phyloP scores from a whole-genome alignment of 1,140 invertebrate genomes.

The Dendrolimus punctatus region DNA sequence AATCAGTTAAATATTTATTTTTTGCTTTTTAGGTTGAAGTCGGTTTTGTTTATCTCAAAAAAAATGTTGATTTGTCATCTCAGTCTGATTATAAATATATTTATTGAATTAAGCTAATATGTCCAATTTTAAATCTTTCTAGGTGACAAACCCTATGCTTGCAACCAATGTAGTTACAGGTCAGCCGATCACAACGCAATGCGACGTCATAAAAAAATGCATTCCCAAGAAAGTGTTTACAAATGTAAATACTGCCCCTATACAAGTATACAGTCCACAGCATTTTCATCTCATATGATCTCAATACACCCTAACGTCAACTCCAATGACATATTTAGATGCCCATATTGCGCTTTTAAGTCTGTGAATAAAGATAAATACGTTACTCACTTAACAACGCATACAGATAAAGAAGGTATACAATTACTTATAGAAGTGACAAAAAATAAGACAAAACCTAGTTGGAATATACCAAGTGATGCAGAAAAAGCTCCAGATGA shows the following conservation, averaged over 20 bases:
- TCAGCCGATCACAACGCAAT: slow-evolving; percentile 88
- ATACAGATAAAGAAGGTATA: slow-evolving; percentile 53
- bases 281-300: slow-evolving; percentile 76
- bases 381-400: slow-evolving; percentile 52
- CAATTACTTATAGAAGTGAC: slow-evolving; percentile 46
- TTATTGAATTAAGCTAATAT: neutral
- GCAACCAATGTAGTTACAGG: slow-evolving; percentile 82
- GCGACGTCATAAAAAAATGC: slow-evolving; percentile 83
- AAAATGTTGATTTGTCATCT: too few relatives aligned
- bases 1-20: too few relatives aligned
- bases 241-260: slow-evolving; percentile 81
- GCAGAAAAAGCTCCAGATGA: slow-evolving; percentile 25
- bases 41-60: too few relatives aligned
- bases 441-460: slow-evolving; percentile 42
- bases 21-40: too few relatives aligned
- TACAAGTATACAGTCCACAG: slow-evolving; percentile 76
- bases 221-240: slow-evolving; percentile 82
- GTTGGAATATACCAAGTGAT: slow-evolving; percentile 59
- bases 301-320: slow-evolving; percentile 72
- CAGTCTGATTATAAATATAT: too few relatives aligned
- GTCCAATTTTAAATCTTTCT: slow-evolving; percentile 27
- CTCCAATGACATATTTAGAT: slow-evolving; percentile 66
- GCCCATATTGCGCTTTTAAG: slow-evolving; percentile 70
- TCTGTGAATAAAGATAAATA: slow-evolving; percentile 73
- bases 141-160: slow-evolving; percentile 88